Percentiles rank a stretch among this genome's conserved stretches.
These are phyloP conservation scores for Chelon labrosus DNA, from an alignment of 2,797 vertebrate genomes.

Conservation along the genomic window DNA sequence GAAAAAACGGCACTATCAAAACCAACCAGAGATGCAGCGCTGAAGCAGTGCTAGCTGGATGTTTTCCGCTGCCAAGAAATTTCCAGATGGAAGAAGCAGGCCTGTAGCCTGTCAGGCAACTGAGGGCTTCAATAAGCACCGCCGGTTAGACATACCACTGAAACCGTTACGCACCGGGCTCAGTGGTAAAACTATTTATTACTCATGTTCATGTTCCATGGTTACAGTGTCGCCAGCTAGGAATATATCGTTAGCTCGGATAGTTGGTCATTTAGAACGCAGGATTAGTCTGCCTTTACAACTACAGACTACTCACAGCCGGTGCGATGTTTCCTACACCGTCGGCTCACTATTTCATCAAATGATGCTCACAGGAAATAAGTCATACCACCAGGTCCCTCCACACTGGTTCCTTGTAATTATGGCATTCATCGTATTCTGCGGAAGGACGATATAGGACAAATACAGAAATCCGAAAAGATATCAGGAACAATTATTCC, in stretches of 20 bases:
- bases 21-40: constrained; percentile 53
- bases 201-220: constrained; percentile 42
- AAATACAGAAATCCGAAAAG: constrained; percentile 8
- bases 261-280: constrained; percentile 56
- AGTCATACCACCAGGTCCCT: constrained; percentile 28
- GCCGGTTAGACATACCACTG: constrained; percentile 60
- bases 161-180: constrained; percentile 27
- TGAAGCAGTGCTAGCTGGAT: constrained; percentile 63
- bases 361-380: constrained; percentile 6
- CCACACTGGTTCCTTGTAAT: background rate
- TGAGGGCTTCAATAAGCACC: constrained; percentile 46
- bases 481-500: background rate
- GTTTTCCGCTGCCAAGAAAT: constrained; percentile 72
- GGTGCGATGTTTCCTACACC: constrained; percentile 43
- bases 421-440: constrained; percentile 3
- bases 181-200: constrained; percentile 22
- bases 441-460: background rate
- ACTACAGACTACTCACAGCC: constrained; percentile 48
- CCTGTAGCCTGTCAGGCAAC: constrained; percentile 65
- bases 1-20: constrained; percentile 47
- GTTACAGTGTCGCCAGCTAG: constrained; percentile 34
- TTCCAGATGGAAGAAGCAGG: constrained; percentile 78
- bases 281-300: constrained; percentile 52
- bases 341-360: constrained; percentile 37
- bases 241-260: constrained; percentile 46